Evolutionary conservation across 2,113 vertebrate species (phyloP).

Genomic region (Phylloscopus whistleri): DNA sequence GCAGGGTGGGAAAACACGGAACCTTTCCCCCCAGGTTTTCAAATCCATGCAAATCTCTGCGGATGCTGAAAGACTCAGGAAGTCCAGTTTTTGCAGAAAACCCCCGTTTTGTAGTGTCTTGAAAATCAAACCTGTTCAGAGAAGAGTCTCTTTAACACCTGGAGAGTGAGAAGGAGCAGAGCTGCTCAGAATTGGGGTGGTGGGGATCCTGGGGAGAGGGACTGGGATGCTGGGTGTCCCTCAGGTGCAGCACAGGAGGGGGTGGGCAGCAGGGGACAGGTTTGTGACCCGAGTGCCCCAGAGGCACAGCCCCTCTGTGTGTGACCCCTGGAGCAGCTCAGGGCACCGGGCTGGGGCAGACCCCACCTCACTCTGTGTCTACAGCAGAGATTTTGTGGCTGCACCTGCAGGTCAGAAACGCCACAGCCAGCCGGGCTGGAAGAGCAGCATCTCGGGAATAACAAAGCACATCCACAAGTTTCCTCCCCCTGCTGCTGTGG

Average conservation of each 20-base stretch:
- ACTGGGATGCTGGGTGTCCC: neutral
- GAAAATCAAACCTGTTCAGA: neutral
- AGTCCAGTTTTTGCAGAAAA: neutral
- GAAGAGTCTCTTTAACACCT: neutral
- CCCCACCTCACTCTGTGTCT: rapidly evolving
- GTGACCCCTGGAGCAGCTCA: neutral
- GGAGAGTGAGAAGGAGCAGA: neutral
- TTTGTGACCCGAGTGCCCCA: rapidly evolving
- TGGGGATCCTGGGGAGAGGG: neutral
- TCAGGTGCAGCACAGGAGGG: neutral
- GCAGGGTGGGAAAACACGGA: neutral
- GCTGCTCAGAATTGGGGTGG: neutral
- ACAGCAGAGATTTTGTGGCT: neutral
- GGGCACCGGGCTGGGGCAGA: neutral
- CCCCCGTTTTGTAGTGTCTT: rapidly evolving
- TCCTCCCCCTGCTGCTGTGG: neutral
- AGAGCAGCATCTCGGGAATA: neutral
- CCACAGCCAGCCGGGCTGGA: neutral
- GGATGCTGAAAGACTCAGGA: neutral
- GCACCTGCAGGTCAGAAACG: rapidly evolving
- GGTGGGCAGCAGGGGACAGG: neutral
- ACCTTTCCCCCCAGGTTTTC: neutral
- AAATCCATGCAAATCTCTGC: neutral
- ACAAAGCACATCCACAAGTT: neutral
- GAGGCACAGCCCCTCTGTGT: neutral